Evolutionary conservation across 2,113 vertebrate genomes (phyloP).

Genomic region (Mungos mungo): DNA sequence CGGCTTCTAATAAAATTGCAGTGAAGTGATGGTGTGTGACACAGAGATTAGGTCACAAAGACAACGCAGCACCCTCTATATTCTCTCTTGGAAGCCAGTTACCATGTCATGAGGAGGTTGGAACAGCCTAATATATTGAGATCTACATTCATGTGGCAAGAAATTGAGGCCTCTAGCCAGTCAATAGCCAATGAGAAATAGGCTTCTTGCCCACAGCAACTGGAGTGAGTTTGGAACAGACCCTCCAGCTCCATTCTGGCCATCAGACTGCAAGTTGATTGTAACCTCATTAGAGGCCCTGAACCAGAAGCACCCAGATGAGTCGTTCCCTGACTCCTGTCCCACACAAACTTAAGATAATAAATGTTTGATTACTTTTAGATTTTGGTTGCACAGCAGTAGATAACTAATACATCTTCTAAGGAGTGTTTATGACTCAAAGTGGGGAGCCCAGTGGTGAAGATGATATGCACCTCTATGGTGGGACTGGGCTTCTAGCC

Average conservation of each 20-base stretch:
- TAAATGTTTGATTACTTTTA: neutral
- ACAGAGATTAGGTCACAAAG: neutral
- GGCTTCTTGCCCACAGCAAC: neutral
- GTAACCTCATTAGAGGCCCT: neutral
- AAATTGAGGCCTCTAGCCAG: neutral
- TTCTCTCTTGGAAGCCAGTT: neutral
- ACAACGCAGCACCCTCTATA: neutral
- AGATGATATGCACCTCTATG: rapidly evolving
- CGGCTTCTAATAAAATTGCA: constrained; percentile 4
- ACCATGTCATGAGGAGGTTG: neutral
- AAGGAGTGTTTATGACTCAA: neutral
- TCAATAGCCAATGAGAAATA: neutral
- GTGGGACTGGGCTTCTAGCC: neutral
- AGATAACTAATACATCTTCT: neutral
- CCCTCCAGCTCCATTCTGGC: neutral
- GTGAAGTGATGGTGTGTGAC: neutral
- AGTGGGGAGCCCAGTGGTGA: neutral
- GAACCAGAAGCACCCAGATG: neutral
- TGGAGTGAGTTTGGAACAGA: neutral
- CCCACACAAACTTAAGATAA: neutral
- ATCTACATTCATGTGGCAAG: neutral
- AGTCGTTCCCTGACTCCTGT: neutral
- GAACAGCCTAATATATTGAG: neutral
- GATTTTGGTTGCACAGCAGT: neutral
- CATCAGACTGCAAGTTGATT: neutral